A percentile compares a stretch with the other conserved stretches of the same genome.
phyloP scores from a whole-genome alignment of 1,140 invertebrate genomes.

The Drosophila oshimai region DNA sequence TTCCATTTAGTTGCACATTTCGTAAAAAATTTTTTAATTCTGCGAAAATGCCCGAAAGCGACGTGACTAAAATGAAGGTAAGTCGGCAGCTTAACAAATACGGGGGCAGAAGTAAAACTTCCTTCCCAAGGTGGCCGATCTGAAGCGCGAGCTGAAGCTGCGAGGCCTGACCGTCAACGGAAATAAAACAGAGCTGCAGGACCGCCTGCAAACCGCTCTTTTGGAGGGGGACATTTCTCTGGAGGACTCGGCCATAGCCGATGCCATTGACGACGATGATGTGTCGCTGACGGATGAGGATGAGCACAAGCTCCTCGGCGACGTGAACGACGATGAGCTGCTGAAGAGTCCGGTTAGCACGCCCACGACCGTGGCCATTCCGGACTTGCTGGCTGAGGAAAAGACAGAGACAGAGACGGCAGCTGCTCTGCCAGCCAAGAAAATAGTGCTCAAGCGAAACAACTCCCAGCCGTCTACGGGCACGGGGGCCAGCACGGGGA shows the following conservation, averaged over 20 bases:
- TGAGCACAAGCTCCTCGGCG: slow-evolving; percentile 61
- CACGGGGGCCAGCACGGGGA: slow-evolving; percentile 13
- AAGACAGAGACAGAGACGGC: not conserved
- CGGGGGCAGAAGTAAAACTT: slow-evolving; percentile 20
- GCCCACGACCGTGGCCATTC: slow-evolving; percentile 29
- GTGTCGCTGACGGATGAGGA: slow-evolving; percentile 71
- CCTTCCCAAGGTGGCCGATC: slow-evolving; percentile 85
- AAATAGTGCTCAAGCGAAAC: slow-evolving; percentile 88
- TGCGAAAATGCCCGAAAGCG: slow-evolving; percentile 72
- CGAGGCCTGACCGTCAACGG: slow-evolving; percentile 89
- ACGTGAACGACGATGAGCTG: slow-evolving; percentile 68
- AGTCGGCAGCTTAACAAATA: not conserved
- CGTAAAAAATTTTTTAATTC: slow-evolving; percentile 4
- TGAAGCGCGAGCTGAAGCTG: slow-evolving; percentile 90
- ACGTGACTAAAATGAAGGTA: slow-evolving; percentile 82
- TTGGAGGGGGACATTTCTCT: slow-evolving; percentile 83
- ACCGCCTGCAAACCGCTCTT: slow-evolving; percentile 88
- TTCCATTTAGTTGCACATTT: too few relatives aligned
- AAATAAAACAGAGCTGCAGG: slow-evolving; percentile 91
- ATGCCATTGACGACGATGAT: slow-evolving; percentile 77
- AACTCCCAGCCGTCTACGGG: slow-evolving; percentile 50
- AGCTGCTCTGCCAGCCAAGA: slow-evolving; percentile 82
- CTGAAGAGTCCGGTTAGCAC: slow-evolving; percentile 72
- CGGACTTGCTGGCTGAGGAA: slow-evolving; percentile 31
- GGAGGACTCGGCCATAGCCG: slow-evolving; percentile 83